Evolutionary conservation across 2,113 vertebrate species (phyloP).

Genomic region (Aphyosemion australe): DNA sequence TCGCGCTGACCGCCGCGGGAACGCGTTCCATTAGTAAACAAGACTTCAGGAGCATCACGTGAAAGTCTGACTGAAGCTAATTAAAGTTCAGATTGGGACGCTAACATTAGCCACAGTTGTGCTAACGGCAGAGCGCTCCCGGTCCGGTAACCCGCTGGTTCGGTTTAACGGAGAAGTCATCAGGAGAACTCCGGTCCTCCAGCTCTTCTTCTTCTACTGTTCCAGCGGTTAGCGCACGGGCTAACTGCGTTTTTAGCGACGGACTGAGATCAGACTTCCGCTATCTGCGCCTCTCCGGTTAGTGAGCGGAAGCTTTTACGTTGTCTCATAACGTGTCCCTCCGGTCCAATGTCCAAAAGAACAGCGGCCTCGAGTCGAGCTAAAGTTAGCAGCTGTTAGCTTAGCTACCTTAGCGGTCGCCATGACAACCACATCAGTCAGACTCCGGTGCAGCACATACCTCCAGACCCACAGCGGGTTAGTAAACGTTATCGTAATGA

Average conservation of each 20-base stretch:
- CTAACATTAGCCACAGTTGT: not conserved
- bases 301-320: not conserved
- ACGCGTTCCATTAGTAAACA: conserved; percentile 25
- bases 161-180: not conserved
- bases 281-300: not conserved
- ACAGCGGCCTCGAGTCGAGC: conserved; percentile 38
- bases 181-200: not conserved
- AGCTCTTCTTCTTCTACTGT: not conserved
- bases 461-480: not conserved
- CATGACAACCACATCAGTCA: conserved; percentile 76
- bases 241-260: no score
- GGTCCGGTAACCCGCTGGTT: not conserved
- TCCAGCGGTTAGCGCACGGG: not conserved
- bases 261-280: no score
- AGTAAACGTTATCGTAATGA: no score
- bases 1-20: not conserved
- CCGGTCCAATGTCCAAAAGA: conserved; percentile 16
- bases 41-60: conserved; percentile 21
- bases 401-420: conserved; percentile 68
- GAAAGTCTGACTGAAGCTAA: not conserved
- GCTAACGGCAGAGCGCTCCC: not conserved
- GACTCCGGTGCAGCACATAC: not conserved
- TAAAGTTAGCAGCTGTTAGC: conserved; percentile 41
- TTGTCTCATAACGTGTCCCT: not conserved
- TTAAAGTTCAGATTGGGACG: not conserved